phyloP scores from a whole-genome alignment of 1,140 invertebrate genomes.

The Bursaphelenchus mucronatus region DNA sequence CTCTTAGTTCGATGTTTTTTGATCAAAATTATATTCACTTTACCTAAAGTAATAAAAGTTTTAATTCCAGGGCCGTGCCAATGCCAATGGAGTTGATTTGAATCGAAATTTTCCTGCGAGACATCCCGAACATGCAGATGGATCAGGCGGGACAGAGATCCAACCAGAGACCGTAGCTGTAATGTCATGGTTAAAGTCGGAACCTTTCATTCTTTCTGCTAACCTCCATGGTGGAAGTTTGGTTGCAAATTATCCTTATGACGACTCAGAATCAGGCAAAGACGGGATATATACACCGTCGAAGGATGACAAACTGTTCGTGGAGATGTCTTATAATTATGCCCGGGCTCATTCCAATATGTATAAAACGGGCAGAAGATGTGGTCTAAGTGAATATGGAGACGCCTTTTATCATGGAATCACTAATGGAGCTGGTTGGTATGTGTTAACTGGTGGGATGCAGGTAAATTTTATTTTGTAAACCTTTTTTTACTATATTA shows the following conservation, averaged over 20 bases:
- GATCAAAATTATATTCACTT: neutral
- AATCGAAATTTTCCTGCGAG: slow-evolving; percentile 96
- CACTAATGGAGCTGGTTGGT: slow-evolving; percentile 81
- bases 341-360: slow-evolving; percentile 63
- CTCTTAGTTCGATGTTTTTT: slow-evolving; percentile 13
- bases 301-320: slow-evolving; percentile 78
- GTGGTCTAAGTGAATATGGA: slow-evolving; percentile 41
- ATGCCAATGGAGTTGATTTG: slow-evolving; percentile 79
- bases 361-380: slow-evolving; percentile 58
- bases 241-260: slow-evolving; percentile 89
- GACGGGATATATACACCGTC: slow-evolving; percentile 64
- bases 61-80: slow-evolving; percentile 69
- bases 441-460: slow-evolving; percentile 71
- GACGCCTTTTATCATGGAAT: slow-evolving; percentile 67
- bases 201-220: slow-evolving; percentile 89
- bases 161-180: slow-evolving; percentile 79
- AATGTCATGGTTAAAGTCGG: slow-evolving; percentile 79
- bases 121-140: slow-evolving; percentile 70
- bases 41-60: neutral
- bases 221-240: slow-evolving; percentile 88
- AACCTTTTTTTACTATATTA: slow-evolving; percentile 4
- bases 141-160: slow-evolving; percentile 64
- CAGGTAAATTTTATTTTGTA: slow-evolving; percentile 67
- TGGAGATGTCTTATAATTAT: slow-evolving; percentile 76
- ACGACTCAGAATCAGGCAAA: slow-evolving; percentile 68